Conservation (phyloP, 2,888 invertebrate species). For the Hydroisotoma schaefferi region DNA sequence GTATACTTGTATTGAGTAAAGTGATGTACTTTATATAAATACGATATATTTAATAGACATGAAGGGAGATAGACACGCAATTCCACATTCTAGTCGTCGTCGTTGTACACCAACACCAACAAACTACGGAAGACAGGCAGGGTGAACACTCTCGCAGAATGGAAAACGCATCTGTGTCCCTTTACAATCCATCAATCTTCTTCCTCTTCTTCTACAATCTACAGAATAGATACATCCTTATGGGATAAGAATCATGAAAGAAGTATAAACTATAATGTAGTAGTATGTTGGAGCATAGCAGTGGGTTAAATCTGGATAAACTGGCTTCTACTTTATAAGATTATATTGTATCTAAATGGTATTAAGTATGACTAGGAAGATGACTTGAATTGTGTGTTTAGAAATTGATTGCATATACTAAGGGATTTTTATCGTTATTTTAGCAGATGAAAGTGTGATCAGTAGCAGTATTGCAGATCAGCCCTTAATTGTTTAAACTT, state of each 20-base stretch:
- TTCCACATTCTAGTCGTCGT: neutral
- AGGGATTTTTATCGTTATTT: neutral
- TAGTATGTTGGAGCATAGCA: no score
- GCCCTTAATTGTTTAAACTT: neutral
- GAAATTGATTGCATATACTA: no score
- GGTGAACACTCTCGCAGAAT: conserved; percentile 10
- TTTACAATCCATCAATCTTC: conserved; percentile 20
- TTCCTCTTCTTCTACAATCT: conserved; percentile 8
- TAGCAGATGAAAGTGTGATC: neutral
- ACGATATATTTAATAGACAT: no score
- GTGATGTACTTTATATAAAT: no score
- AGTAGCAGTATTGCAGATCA: neutral
- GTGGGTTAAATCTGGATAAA: no score
- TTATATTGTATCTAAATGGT: no score
- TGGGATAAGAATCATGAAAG: neutral
- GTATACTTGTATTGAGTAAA: no score
- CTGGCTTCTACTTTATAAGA: no score
- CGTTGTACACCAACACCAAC: neutral
- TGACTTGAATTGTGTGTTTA: no score
- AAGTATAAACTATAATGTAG: neutral
- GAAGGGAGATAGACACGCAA: no score
- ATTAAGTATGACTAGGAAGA: no score
- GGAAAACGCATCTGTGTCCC: conserved; percentile 32
- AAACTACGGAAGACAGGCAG: neutral
- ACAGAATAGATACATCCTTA: neutral